Evolutionary conservation across 1,140 invertebrate species (phyloP), one percentile per base, ranked within the genome.

Genomic region (Drosophila truncata): DNA sequence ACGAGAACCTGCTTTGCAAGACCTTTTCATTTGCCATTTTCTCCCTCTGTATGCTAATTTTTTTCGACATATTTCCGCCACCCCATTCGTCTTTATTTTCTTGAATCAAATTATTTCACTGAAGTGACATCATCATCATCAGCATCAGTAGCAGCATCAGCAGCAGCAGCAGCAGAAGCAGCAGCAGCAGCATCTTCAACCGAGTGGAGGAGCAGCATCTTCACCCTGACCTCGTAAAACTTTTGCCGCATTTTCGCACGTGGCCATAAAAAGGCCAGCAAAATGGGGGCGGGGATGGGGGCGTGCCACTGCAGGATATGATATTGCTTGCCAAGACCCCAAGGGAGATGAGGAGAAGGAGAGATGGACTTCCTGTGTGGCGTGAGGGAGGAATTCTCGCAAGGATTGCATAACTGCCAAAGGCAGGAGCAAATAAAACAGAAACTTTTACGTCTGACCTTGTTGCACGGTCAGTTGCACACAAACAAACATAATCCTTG

Each of bases 191-290:
- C 63, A 59, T 37, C 46, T 41, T 58, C 44, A 50, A 27, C 33
- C 57, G 31, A 54, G 52, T 46, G 75, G 46, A 65, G 59, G 20
- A 78, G 35, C 69, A 59, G 49, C 65, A 55, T 58, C 75, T 78
- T 85, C 60, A 85, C 82, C 82, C 82, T 85, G 82, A 85, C 82
- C 82, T 85, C 82, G 62, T 81, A 84, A 79, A 80, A 69, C 67
- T 73, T 69, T 78, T 73, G 82, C 82, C 78, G 78, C 82, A 85
- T 77, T 79, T 72, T 78, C 65, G 74, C 82, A 65, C 70, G 74
- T 86, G 73, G 66, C 67, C 58, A 74, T 78, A 85, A 81, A 85
- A 80, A 81, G 46, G 41, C 33, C 50, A 60, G 39, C 39, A 27
- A 55, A 31, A 23, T 11, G 31, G 60, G 31, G 71, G 13, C 35